Evolutionary conservation across 2,797 vertebrate species (phyloP).

Genomic region (Microctenopoma stevenorrisi): DNA sequence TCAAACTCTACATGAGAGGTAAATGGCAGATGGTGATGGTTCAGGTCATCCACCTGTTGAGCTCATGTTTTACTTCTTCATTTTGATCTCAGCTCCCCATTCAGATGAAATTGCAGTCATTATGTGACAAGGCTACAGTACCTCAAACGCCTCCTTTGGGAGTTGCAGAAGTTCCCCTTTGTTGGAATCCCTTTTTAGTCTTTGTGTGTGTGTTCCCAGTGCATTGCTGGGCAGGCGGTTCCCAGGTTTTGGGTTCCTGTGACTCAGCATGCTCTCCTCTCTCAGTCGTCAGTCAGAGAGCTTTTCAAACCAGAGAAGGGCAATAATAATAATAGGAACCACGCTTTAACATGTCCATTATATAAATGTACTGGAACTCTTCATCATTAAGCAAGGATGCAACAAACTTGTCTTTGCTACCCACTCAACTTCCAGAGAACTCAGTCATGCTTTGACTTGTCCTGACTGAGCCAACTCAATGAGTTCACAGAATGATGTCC

Average conservation of each 20-base stretch:
- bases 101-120: constrained; percentile 77
- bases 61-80: constrained; percentile 61
- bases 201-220: constrained; percentile 83
- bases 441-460: constrained; percentile 40
- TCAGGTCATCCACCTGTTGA: constrained; percentile 65
- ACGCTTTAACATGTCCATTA: constrained; percentile 73
- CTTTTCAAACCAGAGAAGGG: constrained; percentile 72
- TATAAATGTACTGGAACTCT: constrained; percentile 75
- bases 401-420: constrained; percentile 27
- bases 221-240: constrained; percentile 71
- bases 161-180: constrained; percentile 76
- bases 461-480: constrained; percentile 12
- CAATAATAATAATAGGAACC: constrained; percentile 73
- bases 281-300: constrained; percentile 73
- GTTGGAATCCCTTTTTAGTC: constrained; percentile 81
- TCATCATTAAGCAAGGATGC: constrained; percentile 44
- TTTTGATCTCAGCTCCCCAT: constrained; percentile 72
- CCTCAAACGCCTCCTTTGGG: constrained; percentile 75
- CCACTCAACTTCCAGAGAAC: constrained; percentile 25
- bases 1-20: constrained; percentile 43
- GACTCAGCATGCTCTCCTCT: constrained; percentile 79
- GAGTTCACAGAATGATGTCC: constrained; percentile 35
- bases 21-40: constrained; percentile 62
- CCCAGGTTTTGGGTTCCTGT: constrained; percentile 84
- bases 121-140: constrained; percentile 80